Conservation (phyloP, 2,888 invertebrate species). For the Mesorhabditis belari region DNA sequence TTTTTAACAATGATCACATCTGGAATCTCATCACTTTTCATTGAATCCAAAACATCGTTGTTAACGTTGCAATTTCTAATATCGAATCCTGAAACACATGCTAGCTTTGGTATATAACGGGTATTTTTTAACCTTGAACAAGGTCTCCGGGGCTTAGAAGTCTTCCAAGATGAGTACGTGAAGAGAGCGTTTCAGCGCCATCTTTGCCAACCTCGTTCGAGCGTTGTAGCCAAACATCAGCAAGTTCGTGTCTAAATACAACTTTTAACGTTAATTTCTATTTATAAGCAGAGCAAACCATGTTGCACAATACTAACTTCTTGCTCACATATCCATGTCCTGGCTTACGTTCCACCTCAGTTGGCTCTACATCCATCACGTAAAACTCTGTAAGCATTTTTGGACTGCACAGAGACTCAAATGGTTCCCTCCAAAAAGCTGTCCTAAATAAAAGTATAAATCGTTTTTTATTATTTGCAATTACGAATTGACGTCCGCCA, state of each 20-base stretch:
- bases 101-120: not conserved
- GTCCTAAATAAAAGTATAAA: constrained; percentile 53
- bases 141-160: constrained; percentile 84
- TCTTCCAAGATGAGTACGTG: constrained; percentile 87
- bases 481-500: constrained; percentile 41
- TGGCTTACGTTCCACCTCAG: constrained; percentile 60
- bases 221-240: constrained; percentile 87
- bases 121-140: constrained; percentile 65
- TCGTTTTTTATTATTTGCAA: not conserved
- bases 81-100: constrained; percentile 67
- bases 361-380: constrained; percentile 84
- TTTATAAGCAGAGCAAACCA: no score
- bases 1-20: constrained; percentile 94
- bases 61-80: constrained; percentile 84
- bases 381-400: constrained; percentile 84
- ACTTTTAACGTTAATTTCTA: not conserved
- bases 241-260: constrained; percentile 65
- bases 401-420: constrained; percentile 78
- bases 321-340: constrained; percentile 80
- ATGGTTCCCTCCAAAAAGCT: constrained; percentile 78
- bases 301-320: constrained; percentile 61
- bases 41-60: constrained; percentile 76
- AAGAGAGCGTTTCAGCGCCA: constrained; percentile 71
- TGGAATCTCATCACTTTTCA: constrained; percentile 66
- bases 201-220: constrained; percentile 63